Evolutionary conservation across 1,140 invertebrate species (phyloP).

Genomic region (Orius laevigatus): DNA sequence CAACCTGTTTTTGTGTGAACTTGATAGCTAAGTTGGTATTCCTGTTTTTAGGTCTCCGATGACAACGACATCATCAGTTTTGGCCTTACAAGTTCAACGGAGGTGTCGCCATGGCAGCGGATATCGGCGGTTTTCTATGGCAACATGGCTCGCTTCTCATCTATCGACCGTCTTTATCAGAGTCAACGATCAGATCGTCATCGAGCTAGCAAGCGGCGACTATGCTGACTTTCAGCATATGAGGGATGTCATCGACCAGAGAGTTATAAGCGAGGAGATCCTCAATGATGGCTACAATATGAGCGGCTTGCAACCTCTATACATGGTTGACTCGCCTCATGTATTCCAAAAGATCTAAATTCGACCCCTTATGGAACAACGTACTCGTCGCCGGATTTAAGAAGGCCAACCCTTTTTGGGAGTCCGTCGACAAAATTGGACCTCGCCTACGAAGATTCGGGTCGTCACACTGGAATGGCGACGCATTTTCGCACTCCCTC

Average conservation of each 20-base stretch:
- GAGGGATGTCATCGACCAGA: constrained; percentile 72
- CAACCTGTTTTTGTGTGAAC: neutral
- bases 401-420: constrained; percentile 61
- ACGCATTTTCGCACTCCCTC: constrained; percentile 67
- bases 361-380: constrained; percentile 92
- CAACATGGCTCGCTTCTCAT: constrained; percentile 37
- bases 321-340: constrained; percentile 86
- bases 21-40: neutral
- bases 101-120: constrained; percentile 82
- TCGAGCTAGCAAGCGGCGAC: constrained; percentile 72
- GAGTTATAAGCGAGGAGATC: constrained; percentile 80
- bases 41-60: constrained; percentile 37
- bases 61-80: constrained; percentile 78
- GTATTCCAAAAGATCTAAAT: constrained; percentile 79
- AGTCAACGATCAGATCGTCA: constrained; percentile 77
- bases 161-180: constrained; percentile 59
- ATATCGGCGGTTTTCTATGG: constrained; percentile 86
- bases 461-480: constrained; percentile 77
- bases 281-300: constrained; percentile 74
- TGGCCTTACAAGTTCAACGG: constrained; percentile 77
- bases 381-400: constrained; percentile 78
- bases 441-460: constrained; percentile 60
- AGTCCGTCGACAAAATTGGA: constrained; percentile 77
- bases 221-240: constrained; percentile 92
- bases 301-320: constrained; percentile 70